Percentiles rank a stretch among this genome's conserved stretches.
These are phyloP conservation scores for Aradophagus sp. DNA, from an alignment of 1,140 invertebrate genomes.

Conservation along the genomic window DNA sequence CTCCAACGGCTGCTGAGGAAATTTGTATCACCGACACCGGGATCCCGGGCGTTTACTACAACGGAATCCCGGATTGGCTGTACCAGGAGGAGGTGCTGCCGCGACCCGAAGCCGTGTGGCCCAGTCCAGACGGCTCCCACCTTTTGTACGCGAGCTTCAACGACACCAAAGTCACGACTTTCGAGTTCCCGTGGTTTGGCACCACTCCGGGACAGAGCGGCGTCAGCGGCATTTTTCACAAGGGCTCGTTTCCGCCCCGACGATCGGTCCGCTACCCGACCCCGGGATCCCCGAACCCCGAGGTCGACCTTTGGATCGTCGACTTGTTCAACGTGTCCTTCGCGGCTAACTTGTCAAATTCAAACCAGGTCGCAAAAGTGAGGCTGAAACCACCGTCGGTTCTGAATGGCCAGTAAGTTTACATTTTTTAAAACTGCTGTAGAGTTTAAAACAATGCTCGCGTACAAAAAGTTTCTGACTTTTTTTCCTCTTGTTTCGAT, in stretches of 20 bases:
- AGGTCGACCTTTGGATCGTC: conserved; percentile 86
- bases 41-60: conserved; percentile 84
- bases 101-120: conserved; percentile 86
- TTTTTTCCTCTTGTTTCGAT: no score
- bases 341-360: conserved; percentile 44
- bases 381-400: conserved; percentile 81
- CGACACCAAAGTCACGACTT: conserved; percentile 79
- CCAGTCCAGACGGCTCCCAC: conserved; percentile 85
- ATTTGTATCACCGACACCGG: conserved; percentile 85
- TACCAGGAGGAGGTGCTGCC: conserved; percentile 92
- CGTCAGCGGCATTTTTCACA: conserved; percentile 53
- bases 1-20: conserved; percentile 79
- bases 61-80: conserved; percentile 94
- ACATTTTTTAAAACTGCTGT: not conserved
- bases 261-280: conserved; percentile 86
- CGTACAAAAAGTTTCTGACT: no score
- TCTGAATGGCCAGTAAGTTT: conserved; percentile 82
- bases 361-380: conserved; percentile 73
- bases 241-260: conserved; percentile 81
- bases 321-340: conserved; percentile 80
- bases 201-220: conserved; percentile 69
- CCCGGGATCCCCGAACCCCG: conserved; percentile 89
- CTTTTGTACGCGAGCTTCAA: conserved; percentile 92
- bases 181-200: conserved; percentile 84
- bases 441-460: not conserved